Evolutionary conservation across 2,888 invertebrate genomes (phyloP), one percentile per base, ranked within the genome.

Genomic region (Epistrophe eligans): DNA sequence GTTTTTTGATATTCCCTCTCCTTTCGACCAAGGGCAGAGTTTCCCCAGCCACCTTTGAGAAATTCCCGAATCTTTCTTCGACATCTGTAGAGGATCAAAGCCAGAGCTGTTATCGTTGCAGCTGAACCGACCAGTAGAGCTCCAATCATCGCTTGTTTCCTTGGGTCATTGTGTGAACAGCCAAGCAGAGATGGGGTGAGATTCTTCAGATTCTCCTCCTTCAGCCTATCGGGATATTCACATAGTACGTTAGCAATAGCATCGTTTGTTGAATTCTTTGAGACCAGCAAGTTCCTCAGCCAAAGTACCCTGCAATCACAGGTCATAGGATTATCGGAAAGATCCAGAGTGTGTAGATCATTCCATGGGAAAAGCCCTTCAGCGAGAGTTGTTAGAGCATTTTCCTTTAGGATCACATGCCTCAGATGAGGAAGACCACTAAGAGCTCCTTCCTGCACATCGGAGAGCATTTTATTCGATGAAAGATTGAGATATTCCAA

Each of bases 1-100:
- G 97, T 97, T 93, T 97, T 97, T 92, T 97, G 97, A 92, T 97
- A 97, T 91, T 97, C 97, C 89, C 97, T 96, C 92, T 97, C 97
- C 91, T 97, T 97, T 52, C 97, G 94, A 0, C 93, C 93, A 62
- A 93, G 88, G 6, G 93, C 92, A 6, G 92, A 93, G 84, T 92
- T 92, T 70, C 93, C 92, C 92, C 93, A 93, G 32, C 92, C 91
- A 45, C 95, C 97, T 91, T 97, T 97, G 79, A 98, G 94, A 76
- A 96, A 95, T 90, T 97, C 97, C 57, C 96, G 95, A 90, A 98
- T 92, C 90, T 96, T 95, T 88, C 96, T 95, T 40, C 97, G 95
- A 91, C 97, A 97, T 90, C 96, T 94, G 92, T 97, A 97, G 85
- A 97, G 93, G 62, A 97, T 94, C 88, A 97, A 93, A 6, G 95